Evolutionary conservation across 2,797 vertebrate species (phyloP).

Genomic region (Ceyx erithaca): DNA sequence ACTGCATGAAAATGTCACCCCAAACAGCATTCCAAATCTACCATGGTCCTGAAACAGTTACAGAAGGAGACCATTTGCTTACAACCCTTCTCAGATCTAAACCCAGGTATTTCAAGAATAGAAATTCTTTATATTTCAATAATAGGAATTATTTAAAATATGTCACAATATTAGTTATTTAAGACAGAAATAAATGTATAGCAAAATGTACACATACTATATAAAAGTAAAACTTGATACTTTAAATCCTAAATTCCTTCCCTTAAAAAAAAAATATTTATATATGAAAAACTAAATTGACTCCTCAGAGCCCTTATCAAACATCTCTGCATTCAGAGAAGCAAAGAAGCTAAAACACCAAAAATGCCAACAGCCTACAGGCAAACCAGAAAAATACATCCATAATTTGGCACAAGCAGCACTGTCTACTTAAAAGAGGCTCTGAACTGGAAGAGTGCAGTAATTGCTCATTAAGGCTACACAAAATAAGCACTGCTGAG

Average conservation of each 20-base stretch:
- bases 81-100: background rate
- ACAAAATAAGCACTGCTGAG: background rate
- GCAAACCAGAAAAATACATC: background rate
- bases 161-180: background rate
- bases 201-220: background rate
- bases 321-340: background rate
- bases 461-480: constrained; percentile 14
- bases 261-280: too few species aligned
- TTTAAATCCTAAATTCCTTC: background rate
- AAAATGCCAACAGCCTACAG: background rate
- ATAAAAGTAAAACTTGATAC: background rate
- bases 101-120: background rate
- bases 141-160: background rate
- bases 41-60: background rate
- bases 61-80: background rate
- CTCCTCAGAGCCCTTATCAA: background rate
- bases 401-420: background rate
- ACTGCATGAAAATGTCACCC: background rate
- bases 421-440: background rate
- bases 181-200: background rate
- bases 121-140: background rate
- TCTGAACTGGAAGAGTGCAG: constrained; percentile 1
- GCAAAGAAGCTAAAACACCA: background rate
- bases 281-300: background rate
- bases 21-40: background rate